Conservation (phyloP, 2,113 vertebrate species). For the Martes martes region DNA sequence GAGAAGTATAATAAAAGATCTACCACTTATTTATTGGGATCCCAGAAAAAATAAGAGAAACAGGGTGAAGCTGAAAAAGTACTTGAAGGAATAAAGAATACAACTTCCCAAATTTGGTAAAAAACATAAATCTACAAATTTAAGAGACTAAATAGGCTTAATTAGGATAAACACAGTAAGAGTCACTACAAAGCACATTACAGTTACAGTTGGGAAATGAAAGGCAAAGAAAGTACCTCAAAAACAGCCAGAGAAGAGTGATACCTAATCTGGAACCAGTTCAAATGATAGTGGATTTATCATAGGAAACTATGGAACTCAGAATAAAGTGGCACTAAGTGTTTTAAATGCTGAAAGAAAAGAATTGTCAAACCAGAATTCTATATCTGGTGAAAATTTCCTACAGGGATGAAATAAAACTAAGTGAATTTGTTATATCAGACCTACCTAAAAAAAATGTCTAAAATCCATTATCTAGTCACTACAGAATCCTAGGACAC, state of each 20-base stretch:
- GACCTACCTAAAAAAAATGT: not conserved
- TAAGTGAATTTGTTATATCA: not conserved
- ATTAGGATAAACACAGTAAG: not conserved
- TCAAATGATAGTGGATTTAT: not conserved
- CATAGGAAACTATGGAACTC: not conserved
- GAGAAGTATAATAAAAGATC: not conserved
- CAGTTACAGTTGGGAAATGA: not conserved
- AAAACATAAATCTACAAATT: not conserved
- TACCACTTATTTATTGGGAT: not conserved
- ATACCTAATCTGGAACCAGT: not conserved
- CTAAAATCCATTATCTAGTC: not conserved
- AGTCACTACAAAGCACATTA: not conserved
- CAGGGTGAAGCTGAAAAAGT: not conserved
- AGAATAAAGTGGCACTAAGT: not conserved
- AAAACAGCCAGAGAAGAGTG: not conserved
- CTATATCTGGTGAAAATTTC: not conserved
- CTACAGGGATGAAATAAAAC: not conserved
- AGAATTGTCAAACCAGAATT: not conserved
- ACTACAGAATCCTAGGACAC: not conserved
- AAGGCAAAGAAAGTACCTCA: not conserved
- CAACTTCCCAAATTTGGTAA: not conserved
- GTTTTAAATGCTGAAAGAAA: not conserved
- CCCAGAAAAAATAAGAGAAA: not conserved
- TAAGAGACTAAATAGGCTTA: not conserved
- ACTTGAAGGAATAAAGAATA: not conserved